Evolutionary conservation across 1,140 invertebrate genomes (phyloP).

Genomic region (Lucilia cuprina): DNA sequence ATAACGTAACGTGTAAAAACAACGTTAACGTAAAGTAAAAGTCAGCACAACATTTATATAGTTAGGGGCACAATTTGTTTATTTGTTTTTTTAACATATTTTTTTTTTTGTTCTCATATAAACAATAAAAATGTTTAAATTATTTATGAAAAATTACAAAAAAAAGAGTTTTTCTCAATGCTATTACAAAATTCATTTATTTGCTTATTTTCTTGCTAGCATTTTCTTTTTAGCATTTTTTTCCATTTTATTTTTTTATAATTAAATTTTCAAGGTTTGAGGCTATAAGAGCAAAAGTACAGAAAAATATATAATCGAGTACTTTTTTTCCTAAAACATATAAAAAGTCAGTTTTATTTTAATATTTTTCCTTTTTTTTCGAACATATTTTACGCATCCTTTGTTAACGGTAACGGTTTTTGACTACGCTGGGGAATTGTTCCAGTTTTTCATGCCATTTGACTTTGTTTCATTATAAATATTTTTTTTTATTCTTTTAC

Average conservation of each 20-base stretch:
- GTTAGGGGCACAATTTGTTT: too few species aligned
- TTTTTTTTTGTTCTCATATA: too few species aligned
- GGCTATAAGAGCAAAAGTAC: not conserved
- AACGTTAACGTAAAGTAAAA: too few species aligned
- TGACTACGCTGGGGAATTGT: not conserved
- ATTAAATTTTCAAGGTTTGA: not conserved
- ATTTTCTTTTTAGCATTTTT: not conserved
- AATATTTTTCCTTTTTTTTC: not conserved
- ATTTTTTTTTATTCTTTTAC: not conserved
- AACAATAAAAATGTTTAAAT: too few species aligned
- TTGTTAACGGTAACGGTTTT: not conserved
- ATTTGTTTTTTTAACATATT: too few species aligned
- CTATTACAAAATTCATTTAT: not conserved
- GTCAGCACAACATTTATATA: too few species aligned
- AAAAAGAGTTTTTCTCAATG: too few species aligned
- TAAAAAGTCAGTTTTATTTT: not conserved
- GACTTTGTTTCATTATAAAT: not conserved
- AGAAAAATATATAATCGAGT: too few species aligned
- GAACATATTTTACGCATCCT: constrained; percentile 6
- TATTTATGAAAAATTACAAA: too few species aligned
- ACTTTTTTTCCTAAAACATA: not conserved
- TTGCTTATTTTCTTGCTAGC: not conserved
- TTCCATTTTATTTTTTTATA: not conserved
- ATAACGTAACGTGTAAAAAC: too few species aligned
- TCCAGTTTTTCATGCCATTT: not conserved